Evolutionary conservation across 2,888 invertebrate species (phyloP), one percentile per base, ranked within the genome.

Genomic region (Mesorhabditis sp.): DNA sequence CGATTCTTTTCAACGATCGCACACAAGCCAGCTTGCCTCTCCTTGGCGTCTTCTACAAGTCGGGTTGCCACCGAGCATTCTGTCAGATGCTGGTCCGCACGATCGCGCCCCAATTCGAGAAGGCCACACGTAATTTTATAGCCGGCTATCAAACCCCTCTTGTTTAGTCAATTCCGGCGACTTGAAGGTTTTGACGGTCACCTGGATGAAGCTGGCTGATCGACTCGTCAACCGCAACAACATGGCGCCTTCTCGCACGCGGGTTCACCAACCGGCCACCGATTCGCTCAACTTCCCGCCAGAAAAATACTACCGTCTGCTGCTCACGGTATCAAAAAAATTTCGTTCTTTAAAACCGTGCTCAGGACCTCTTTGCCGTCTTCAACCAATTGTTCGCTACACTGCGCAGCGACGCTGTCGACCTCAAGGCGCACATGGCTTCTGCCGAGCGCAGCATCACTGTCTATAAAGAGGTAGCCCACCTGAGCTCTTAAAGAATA

Each of bases 11-110:
- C 62, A 80, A 82, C 62, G 76, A 77, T 5, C 42, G 63, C 15
- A 67, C 45, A 6, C 44, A 72, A 10, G 67, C 71, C 62, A 63
- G 5, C n/a, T 72, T 66, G 65, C 66, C 66, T 7, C 69, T 68
- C 1, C 67, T 78, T 15, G 67, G 74, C 4, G 41, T 66, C 43
- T 83, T 83, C 72, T 82, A 81, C 74, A 72, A 72, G 4, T 71
- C 78, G n/a, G 81, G 81, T 43, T 82, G 81, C 65, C 81, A 83
- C 69, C 69, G 74, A 28, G 80, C 77, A 4, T 78, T 83, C 69
- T 82, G 79, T 70, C 68, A 71, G 64, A 66, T 61, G 69, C n/a
- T 71, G 66, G 58, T 71, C 43, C 41, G 62, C 45, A 62, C 69
- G 4, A 65, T 69, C 4, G 58, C 58, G n/a, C 58, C 58, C 10